These are phyloP conservation scores for Corythaeola cristata DNA, from an alignment of 2,113 vertebrate genomes.

Conservation along the genomic window DNA sequence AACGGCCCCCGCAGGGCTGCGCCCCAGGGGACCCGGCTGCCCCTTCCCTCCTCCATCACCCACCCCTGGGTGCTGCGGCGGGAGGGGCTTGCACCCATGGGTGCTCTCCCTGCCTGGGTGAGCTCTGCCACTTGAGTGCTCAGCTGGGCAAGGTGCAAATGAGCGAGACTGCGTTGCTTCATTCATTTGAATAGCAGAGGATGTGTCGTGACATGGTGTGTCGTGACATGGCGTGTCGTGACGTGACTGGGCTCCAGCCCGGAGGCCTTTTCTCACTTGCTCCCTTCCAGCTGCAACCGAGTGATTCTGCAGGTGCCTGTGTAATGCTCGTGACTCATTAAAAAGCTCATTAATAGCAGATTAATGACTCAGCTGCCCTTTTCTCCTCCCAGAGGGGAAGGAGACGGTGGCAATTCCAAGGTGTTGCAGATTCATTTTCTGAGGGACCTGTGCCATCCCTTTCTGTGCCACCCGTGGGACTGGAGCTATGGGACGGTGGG, in stretches of 20 bases:
- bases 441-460: neutral
- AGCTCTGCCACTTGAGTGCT: neutral
- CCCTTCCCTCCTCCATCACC: neutral
- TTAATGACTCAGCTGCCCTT: conserved; percentile 8
- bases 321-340: neutral
- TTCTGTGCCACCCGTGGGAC: neutral
- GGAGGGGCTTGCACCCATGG: neutral
- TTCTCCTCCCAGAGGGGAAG: neutral
- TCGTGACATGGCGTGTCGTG: neutral
- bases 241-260: neutral
- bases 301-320: neutral
- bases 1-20: neutral
- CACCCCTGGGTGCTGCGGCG: neutral
- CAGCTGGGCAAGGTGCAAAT: neutral
- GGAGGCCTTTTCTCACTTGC: neutral
- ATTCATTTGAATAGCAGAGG: neutral
- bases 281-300: neutral
- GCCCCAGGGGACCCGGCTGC: neutral
- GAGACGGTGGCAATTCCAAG: neutral
- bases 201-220: neutral
- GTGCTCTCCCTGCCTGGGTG: neutral
- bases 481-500: neutral
- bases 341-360: neutral
- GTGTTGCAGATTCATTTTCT: neutral
- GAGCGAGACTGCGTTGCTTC: neutral